Base-by-base conservation (phyloP, 64 coral and sea anemone species). In the Catalaphyllia jardinei region DNA sequence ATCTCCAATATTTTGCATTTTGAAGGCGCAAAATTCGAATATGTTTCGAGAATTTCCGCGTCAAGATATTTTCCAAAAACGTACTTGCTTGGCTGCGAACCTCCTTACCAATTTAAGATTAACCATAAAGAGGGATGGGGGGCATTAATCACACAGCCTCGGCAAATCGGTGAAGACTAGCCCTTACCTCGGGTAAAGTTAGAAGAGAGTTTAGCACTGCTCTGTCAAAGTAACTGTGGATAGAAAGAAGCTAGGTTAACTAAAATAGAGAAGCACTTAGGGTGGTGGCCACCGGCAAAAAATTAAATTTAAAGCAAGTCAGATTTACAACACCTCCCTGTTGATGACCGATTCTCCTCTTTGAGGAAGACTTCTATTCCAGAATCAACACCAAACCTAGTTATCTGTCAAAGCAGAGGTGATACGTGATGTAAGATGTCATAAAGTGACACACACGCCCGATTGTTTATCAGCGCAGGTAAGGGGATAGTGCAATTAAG, bases 181-280 rank as follows among this genome's bases (percentile, higher is more conserved):
- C 42, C 51, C 79, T 39, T 82, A 82, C 79, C 79, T 82, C 60
- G 20, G 79, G 59, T 82, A 82, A 64, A 13, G 35, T 29, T 29
- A 82, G 29, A 33, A 82, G 31, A 64, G 60, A 31, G 60, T 82
- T 82, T 4, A 82, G 31, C 4, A 82, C 79, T 67, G 79, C 79
- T 18, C 79, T 82, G 79, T 82, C 79, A 64, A 63, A 82, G 28
- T 59, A 82, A 64, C 79, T 82, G 78, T 11, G 20, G 31, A 38
- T 22, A 15, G 18, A 64, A 35, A 82, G 19, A 29, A 64, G 31
- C 8, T n/a, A n/a, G n/a, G n/a, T 30, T 20, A 64, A 52, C 8
- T n/a, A 51, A 29, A 31, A 10, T 61, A 78, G 33, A 11, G n/a
- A 46, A 46, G 6, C 6, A 46, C 42, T 46, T 46, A 5, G 42